phyloP scores from a whole-genome alignment of 1,140 invertebrate species.

The Andrena cerasifolii region DNA sequence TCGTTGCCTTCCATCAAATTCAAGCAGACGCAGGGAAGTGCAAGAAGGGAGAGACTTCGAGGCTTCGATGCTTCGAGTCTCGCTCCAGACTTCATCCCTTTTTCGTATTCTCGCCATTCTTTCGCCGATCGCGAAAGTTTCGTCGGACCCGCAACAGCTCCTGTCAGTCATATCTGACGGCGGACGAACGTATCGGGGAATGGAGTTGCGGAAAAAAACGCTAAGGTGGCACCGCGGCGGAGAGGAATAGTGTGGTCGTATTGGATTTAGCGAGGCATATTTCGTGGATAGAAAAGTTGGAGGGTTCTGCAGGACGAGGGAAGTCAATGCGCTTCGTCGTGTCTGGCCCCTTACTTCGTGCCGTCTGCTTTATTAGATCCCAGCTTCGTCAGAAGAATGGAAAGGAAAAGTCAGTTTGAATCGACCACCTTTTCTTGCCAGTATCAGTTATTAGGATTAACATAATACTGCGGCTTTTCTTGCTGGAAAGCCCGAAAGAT shows the following conservation, averaged over 20 bases:
- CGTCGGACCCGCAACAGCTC: not conserved
- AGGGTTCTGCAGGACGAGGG: not conserved
- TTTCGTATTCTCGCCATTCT: not conserved
- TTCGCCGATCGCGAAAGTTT: constrained; percentile 43
- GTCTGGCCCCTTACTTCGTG: not conserved
- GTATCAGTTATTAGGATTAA: not conserved
- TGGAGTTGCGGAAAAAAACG: not conserved
- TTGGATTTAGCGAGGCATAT: constrained; percentile 31
- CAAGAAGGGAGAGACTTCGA: not conserved
- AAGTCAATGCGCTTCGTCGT: constrained; percentile 30
- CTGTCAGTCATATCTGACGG: constrained; percentile 6
- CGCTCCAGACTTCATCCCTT: no score
- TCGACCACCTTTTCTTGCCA: no score
- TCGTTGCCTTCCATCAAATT: not conserved
- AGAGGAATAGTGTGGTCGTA: constrained; percentile 5
- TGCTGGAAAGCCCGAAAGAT: not conserved
- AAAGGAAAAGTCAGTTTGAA: not conserved
- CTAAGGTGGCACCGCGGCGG: constrained; percentile 9
- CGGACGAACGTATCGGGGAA: not conserved
- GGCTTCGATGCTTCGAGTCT: no score
- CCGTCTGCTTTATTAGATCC: not conserved
- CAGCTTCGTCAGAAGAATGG: not conserved
- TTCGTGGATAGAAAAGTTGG: constrained; percentile 45
- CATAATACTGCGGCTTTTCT: not conserved
- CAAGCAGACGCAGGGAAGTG: not conserved